phyloP scores from a whole-genome alignment of 2,113 vertebrate genomes.

The Sphyrna mokarran region DNA sequence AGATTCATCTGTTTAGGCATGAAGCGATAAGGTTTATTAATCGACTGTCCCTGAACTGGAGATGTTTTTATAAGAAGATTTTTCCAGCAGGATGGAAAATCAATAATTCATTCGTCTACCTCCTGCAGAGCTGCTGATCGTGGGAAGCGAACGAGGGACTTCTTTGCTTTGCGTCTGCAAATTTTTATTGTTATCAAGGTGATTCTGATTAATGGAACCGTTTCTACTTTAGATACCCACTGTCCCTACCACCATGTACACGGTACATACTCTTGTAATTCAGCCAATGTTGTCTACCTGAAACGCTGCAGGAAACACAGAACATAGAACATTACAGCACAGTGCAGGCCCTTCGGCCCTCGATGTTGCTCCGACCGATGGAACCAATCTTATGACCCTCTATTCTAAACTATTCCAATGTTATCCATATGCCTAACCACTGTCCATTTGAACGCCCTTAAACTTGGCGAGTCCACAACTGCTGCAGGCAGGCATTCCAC shows the following conservation, averaged over 20 bases:
- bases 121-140: background rate
- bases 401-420: too few species aligned
- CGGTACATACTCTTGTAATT: too few species aligned
- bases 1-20: conserved; percentile 25
- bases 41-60: conserved; percentile 28
- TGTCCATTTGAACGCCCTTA: too few species aligned
- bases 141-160: background rate
- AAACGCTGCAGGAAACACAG: too few species aligned
- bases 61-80: conserved; percentile 29
- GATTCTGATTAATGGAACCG: background rate
- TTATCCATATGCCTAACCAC: too few species aligned
- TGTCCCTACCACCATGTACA: background rate
- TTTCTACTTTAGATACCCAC: background rate
- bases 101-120: conserved; percentile 28
- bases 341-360: too few species aligned
- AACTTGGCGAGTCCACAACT: too few species aligned
- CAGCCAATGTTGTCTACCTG: too few species aligned
- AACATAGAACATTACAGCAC: too few species aligned
- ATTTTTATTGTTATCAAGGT: background rate
- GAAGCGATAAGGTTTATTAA: conserved; percentile 25
- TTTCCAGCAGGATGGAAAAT: conserved; percentile 2
- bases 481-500: too few species aligned
- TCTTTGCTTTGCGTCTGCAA: background rate
- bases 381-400: too few species aligned
- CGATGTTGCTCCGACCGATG: too few species aligned